phyloP scores from a whole-genome alignment of 2,888 invertebrate genomes.

The Orgyia antiqua region DNA sequence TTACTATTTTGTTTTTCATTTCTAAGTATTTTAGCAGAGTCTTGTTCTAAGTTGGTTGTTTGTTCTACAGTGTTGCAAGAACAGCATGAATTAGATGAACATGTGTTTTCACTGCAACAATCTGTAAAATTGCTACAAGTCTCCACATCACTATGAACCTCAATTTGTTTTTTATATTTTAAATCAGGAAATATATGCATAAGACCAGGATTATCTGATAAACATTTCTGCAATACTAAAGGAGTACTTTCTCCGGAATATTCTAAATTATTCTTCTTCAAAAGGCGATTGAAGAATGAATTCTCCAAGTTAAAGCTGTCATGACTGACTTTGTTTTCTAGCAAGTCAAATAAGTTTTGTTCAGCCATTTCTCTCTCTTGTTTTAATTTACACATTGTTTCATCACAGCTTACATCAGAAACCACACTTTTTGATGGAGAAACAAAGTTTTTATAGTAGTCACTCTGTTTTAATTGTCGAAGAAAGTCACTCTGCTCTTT shows the following conservation, averaged over 20 bases:
- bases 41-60: conserved; percentile 14
- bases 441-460: conserved; percentile 63
- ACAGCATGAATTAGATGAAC: conserved; percentile 56
- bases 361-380: conserved; percentile 78
- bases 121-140: conserved; percentile 54
- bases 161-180: conserved; percentile 28
- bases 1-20: conserved; percentile 22
- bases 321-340: conserved; percentile 85
- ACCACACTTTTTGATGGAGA: conserved; percentile 59
- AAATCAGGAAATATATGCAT: conserved; percentile 51
- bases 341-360: conserved; percentile 85
- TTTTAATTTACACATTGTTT: conserved; percentile 37
- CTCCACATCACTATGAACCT: conserved; percentile 44
- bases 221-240: conserved; percentile 56
- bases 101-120: conserved; percentile 45
- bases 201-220: conserved; percentile 51
- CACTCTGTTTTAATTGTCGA: conserved; percentile 63
- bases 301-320: conserved; percentile 85
- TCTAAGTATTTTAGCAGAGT: conserved; percentile 18
- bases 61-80: conserved; percentile 59
- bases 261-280: conserved; percentile 55
- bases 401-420: conserved; percentile 58
- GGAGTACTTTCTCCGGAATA: conserved; percentile 67
- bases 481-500: conserved; percentile 68
- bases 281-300: conserved; percentile 78